Evolutionary conservation across 2,888 invertebrate genomes (phyloP).

Genomic region (Loripinus fragilis): DNA sequence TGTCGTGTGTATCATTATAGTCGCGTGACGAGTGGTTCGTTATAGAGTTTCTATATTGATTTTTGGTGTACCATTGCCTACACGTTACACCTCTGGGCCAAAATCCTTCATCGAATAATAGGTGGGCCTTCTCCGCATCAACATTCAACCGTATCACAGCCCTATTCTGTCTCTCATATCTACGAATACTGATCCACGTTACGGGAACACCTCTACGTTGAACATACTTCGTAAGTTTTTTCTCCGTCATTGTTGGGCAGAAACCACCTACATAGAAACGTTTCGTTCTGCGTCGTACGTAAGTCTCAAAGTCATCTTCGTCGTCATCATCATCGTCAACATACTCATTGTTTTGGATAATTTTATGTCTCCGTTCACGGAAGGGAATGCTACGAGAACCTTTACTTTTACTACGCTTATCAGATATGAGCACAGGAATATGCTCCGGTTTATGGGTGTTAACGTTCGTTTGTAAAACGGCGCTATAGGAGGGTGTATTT

Average conservation of each 20-base stretch:
- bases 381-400: too few relatives aligned
- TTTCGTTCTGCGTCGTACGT: neutral
- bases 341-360: too few relatives aligned
- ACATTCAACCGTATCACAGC: neutral
- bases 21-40: too few relatives aligned
- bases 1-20: too few relatives aligned
- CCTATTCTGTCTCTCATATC: neutral
- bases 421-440: neutral
- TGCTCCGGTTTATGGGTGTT: neutral
- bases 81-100: neutral
- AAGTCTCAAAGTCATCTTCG: neutral
- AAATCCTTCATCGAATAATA: neutral
- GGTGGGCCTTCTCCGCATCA: neutral
- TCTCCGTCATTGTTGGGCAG: neutral
- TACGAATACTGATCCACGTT: neutral
- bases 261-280: slow-evolving; percentile 5
- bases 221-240: neutral
- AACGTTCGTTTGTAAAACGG: neutral
- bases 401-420: too few relatives aligned
- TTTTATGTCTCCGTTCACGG: neutral
- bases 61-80: neutral
- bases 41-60: neutral
- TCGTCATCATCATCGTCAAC: neutral
- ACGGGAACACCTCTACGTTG: neutral
- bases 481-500: too few relatives aligned